These are phyloP conservation scores for Cactoblastis cactorum DNA, from an alignment of 2,888 invertebrate genomes.

Conservation along the genomic window DNA sequence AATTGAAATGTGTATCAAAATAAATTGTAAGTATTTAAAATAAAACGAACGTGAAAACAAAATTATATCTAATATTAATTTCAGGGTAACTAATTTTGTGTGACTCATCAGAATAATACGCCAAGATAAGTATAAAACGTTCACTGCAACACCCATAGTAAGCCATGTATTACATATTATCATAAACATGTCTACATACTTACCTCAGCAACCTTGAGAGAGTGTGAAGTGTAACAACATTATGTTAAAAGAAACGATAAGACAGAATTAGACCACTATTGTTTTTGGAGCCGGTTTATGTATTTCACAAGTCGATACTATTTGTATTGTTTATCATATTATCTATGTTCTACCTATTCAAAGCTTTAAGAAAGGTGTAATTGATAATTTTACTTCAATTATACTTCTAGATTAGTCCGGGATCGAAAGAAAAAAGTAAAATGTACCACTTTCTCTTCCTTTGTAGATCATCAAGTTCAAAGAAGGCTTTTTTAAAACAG, in stretches of 20 bases:
- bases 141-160: background rate
- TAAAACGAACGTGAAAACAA: too few relatives aligned
- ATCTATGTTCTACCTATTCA: background rate
- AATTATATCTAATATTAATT: too few relatives aligned
- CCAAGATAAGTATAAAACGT: background rate
- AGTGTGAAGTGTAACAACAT: background rate
- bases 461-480: too few relatives aligned
- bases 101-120: background rate
- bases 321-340: background rate
- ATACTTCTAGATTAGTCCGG: too few relatives aligned
- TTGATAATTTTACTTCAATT: too few relatives aligned
- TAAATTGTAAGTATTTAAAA: too few relatives aligned
- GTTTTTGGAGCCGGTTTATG: conserved; percentile 1
- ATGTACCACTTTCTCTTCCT: too few relatives aligned
- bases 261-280: conserved; percentile 9
- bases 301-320: conserved; percentile 1
- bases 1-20: too few relatives aligned
- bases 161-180: conserved; percentile 7
- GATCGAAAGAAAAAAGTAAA: too few relatives aligned
- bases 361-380: background rate
- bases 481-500: too few relatives aligned
- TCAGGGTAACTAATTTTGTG: too few relatives aligned
- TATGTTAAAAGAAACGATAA: conserved; percentile 7
- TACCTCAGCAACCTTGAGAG: conserved; percentile 6
- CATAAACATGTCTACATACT: conserved; percentile 6